phyloP scores from a whole-genome alignment of 2,888 invertebrate species.

The Synanthedon myopaeformis region DNA sequence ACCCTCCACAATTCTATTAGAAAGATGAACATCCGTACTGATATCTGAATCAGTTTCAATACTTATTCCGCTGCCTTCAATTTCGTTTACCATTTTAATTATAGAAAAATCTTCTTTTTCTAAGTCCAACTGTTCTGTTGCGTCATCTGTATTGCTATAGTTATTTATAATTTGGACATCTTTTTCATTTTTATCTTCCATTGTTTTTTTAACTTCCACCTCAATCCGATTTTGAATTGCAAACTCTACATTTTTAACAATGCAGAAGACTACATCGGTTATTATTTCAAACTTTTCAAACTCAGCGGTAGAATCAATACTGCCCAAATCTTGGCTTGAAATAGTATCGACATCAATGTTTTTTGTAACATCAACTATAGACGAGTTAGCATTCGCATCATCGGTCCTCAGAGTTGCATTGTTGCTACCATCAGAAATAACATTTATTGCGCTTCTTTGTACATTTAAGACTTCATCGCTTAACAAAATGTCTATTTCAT shows the following conservation, averaged over 20 bases:
- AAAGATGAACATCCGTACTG: slow-evolving; percentile 26
- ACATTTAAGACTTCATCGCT: too few relatives aligned
- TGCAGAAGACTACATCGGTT: slow-evolving; percentile 30
- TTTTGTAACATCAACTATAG: too few relatives aligned
- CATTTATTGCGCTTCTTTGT: too few relatives aligned
- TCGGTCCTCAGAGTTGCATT: too few relatives aligned
- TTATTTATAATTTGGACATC: background rate
- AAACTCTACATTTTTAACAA: slow-evolving; percentile 34
- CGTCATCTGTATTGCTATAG: background rate
- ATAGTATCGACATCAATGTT: slow-evolving; percentile 11
- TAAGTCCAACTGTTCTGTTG: background rate
- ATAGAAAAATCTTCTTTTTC: slow-evolving; percentile 36
- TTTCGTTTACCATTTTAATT: slow-evolving; percentile 36
- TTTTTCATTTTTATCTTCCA: slow-evolving; percentile 3
- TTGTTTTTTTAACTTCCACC: background rate
- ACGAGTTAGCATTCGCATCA: too few relatives aligned
- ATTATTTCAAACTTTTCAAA: slow-evolving; percentile 53
- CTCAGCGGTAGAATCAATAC: slow-evolving; percentile 52
- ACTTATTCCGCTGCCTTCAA: slow-evolving; percentile 26
- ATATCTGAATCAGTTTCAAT: slow-evolving; percentile 34
- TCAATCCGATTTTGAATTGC: background rate
- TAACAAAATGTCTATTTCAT: too few relatives aligned
- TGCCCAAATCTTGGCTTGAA: slow-evolving; percentile 24
- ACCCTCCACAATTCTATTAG: slow-evolving; percentile 41
- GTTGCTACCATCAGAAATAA: too few relatives aligned